Evolutionary conservation across 2,888 invertebrate species (phyloP), one percentile per base, ranked within the genome.

Genomic region (Diabrotica balteata): DNA sequence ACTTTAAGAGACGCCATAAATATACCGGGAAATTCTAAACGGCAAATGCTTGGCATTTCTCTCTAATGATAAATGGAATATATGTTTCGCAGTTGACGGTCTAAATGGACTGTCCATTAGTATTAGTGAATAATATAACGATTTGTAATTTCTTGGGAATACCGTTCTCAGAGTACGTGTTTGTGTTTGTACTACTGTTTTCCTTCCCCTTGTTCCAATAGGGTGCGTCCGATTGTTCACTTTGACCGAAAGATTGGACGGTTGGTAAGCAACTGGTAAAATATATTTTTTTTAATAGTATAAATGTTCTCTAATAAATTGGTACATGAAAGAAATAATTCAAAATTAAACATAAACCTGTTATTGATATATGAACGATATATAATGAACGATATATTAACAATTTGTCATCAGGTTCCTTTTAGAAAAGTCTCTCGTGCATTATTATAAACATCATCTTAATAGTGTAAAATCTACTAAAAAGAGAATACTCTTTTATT

Each of bases 141-240:
- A 69, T 66, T 69, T 66, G 69, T 66, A 69, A 66, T 69, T 66
- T 55, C 69, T 55, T 51, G 66, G 69, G 69, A 66, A 69, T 69
- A 66, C 53, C 46, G 52, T 58, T 55, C 11, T 57, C 45, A 22
- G 32, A 32, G 32, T 43, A 57, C 55, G 55, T 57, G 55, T 57
- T 57, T 57, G 8, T 57, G 45, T 57, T 57, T 57, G 55, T 54
- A 54, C 43, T 54, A 11, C 11, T 57, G 45, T 45, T 57, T 45
- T 42, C 45, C 17, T 57, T 52, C 11, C 45, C n/a, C 55, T 44
- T 17, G 44, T 45, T 57, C 11, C 44, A n/a, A 11, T 57, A 17
- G 55, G 55, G 45, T 17, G 43, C 10, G 8, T 42, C n/a, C 9
- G 42, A 7, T 43, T 54, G 4, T 54, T 54, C 8, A 57, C n/a